Conservation (phyloP, 1,140 invertebrate species). For the Drosophila oshimai region DNA sequence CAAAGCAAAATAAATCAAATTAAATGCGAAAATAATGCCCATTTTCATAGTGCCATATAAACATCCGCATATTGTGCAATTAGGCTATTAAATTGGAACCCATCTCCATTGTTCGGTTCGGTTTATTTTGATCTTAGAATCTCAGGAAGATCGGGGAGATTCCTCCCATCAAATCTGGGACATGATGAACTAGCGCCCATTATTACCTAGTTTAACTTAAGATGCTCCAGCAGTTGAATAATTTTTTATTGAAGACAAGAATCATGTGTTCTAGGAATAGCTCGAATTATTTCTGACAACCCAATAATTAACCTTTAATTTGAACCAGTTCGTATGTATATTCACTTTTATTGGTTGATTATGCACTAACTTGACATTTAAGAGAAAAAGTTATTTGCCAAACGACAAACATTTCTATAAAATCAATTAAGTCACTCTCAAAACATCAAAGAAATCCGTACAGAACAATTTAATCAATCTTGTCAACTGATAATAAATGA, state of each 20-base stretch:
- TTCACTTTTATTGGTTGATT: neutral
- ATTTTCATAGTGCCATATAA: neutral
- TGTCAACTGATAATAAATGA: too few species aligned
- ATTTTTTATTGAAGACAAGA: neutral
- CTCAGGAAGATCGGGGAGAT: neutral
- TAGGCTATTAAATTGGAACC: neutral
- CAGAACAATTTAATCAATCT: neutral
- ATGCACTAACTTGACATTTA: neutral
- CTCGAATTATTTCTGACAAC: neutral
- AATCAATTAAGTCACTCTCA: slow-evolving; percentile 10
- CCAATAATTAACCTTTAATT: neutral
- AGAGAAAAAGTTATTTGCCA: neutral
- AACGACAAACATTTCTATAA: neutral
- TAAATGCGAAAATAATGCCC: slow-evolving; percentile 12
- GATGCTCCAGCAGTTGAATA: neutral
- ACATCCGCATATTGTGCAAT: neutral
- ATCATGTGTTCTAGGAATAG: neutral
- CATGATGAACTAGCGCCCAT: neutral
- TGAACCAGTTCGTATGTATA: neutral
- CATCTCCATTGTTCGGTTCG: neutral
- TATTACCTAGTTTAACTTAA: neutral
- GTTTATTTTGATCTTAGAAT: neutral
- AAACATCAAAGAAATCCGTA: slow-evolving; percentile 9
- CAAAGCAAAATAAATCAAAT: slow-evolving; percentile 38
- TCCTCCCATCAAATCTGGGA: neutral